Conservation (phyloP, 1,140 invertebrate species). For the Drosophila nigrodunni region DNA sequence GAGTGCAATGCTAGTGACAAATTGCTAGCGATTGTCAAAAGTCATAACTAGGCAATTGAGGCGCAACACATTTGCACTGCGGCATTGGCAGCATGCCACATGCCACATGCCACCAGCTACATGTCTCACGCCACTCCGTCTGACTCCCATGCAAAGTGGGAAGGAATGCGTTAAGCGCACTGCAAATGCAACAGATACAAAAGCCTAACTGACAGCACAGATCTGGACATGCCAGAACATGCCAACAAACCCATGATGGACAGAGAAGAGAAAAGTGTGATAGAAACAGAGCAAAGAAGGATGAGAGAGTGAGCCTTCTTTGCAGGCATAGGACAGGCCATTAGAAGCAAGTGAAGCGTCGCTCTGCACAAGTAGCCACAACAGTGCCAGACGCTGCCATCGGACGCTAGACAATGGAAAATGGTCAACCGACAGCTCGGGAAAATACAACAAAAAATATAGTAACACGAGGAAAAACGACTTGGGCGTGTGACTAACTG, state of each 20-base stretch:
- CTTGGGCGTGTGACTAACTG: too few species aligned
- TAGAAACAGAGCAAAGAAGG: too few species aligned
- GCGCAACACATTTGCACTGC: slow-evolving; percentile 20
- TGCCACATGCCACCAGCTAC: slow-evolving; percentile 15
- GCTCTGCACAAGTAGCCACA: slow-evolving; percentile 24
- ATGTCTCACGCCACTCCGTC: slow-evolving; percentile 1
- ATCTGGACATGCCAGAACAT: slow-evolving; percentile 15
- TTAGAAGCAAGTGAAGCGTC: slow-evolving; percentile 40
- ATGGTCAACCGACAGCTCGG: slow-evolving; percentile 17
- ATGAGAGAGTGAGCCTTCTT: not conserved
- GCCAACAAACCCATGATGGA: not conserved
- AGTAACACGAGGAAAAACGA: not conserved
- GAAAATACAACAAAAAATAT: not conserved
- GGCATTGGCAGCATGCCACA: slow-evolving; percentile 31
- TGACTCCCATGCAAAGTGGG: not conserved
- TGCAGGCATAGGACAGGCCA: slow-evolving; percentile 17
- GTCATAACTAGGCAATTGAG: slow-evolving; percentile 37
- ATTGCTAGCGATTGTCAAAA: slow-evolving; percentile 32
- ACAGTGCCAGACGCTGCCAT: slow-evolving; percentile 10
- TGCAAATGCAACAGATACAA: slow-evolving; percentile 54
- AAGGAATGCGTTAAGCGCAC: slow-evolving; percentile 32
- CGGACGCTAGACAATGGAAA: slow-evolving; percentile 17
- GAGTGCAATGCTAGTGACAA: slow-evolving; percentile 2
- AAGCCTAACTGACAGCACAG: slow-evolving; percentile 21
- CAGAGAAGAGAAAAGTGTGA: too few species aligned